Percentiles rank a stretch among this genome's conserved stretches.
Evolutionary conservation across 1,140 invertebrate genomes (phyloP).

Genomic region (Drosophila subpulchrella): DNA sequence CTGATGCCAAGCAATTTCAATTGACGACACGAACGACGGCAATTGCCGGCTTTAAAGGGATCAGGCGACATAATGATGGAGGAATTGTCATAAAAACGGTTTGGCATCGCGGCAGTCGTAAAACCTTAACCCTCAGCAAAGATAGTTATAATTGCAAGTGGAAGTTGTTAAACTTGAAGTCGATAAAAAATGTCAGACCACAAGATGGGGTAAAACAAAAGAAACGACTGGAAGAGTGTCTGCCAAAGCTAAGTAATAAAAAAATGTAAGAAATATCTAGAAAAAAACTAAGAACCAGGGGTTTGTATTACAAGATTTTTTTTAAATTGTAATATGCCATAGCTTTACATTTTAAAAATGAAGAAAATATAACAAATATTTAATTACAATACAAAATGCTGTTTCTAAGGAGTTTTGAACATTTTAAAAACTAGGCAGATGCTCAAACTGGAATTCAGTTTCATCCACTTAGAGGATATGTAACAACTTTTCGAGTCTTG

Average conservation of each 20-base stretch:
- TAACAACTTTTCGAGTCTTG: not conserved
- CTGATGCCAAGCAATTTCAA: slow-evolving; percentile 78
- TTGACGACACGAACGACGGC: slow-evolving; percentile 74
- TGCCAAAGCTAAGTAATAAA: not conserved
- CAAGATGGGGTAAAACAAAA: not conserved
- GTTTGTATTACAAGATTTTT: no score
- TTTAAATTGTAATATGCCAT: no score
- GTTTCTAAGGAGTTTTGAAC: no score
- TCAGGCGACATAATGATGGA: slow-evolving; percentile 49
- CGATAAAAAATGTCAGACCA: slow-evolving; percentile 36
- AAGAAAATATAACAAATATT: no score
- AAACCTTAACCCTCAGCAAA: slow-evolving; percentile 11
- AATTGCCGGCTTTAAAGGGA: slow-evolving; percentile 65
- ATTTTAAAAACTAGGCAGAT: no score
- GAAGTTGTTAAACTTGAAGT: slow-evolving; percentile 34
- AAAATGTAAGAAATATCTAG: not conserved
- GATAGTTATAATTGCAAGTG: slow-evolving; percentile 51
- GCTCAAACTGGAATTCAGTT: no score
- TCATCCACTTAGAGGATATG: not conserved
- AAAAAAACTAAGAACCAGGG: no score
- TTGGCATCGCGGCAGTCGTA: slow-evolving; percentile 36
- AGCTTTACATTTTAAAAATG: no score
- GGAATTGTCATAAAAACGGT: slow-evolving; percentile 47
- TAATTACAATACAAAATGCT: no score
- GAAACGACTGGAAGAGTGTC: not conserved